Evolutionary conservation across 2,113 vertebrate genomes (phyloP), one percentile per base, ranked within the genome.

Genomic region (Zosterops hypoxanthus): DNA sequence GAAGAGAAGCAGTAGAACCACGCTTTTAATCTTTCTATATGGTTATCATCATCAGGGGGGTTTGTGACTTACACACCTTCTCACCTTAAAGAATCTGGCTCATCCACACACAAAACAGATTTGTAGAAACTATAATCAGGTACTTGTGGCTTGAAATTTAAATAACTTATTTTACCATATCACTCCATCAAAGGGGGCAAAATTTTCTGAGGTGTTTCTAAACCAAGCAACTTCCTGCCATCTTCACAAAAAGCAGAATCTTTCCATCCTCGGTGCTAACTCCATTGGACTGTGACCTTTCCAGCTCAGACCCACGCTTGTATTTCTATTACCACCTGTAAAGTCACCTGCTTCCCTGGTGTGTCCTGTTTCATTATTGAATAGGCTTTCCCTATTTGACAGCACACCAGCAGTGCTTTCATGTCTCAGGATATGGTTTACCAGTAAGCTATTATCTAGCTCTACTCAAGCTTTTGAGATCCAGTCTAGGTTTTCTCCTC

Each of bases 391-490:
- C n/a, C 28, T 66, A 2, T 90, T 28, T 94, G 86, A 86, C 82
- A 95, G 71, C n/a, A 66, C 78, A 49, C 85, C 59, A 59, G 82
- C 47, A 88, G 68, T 33, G 36, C 47, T 86, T 90, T 81, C 42
- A 29, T 80, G 68, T 75, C 82, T 73, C 39, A 33, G 64, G 34
- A 77, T 77, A 75, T 68, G 70, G 75, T 75, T 93, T 92, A 78
- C 79, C 75, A 83, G 75, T 29, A 64, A 92, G 75, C 75, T 83
- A 44, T 90, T 86, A 81, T 81, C 64, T 88, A 31, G 44, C 26
- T 69, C 78, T 88, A 18, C 87, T 94, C 87, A 64, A 78, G 75
- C 44, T 94, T 96, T 92, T 91, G 79, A 94, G 71, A 91, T 60
- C 42, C 49, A 70, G 33, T 90, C 56, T 70, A 90, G 24, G 52